A percentile compares a stretch with the other conserved stretches of the same genome.
Conservation (phyloP, 2,113 vertebrate species). For the Peromyscus polionotus region DNA sequence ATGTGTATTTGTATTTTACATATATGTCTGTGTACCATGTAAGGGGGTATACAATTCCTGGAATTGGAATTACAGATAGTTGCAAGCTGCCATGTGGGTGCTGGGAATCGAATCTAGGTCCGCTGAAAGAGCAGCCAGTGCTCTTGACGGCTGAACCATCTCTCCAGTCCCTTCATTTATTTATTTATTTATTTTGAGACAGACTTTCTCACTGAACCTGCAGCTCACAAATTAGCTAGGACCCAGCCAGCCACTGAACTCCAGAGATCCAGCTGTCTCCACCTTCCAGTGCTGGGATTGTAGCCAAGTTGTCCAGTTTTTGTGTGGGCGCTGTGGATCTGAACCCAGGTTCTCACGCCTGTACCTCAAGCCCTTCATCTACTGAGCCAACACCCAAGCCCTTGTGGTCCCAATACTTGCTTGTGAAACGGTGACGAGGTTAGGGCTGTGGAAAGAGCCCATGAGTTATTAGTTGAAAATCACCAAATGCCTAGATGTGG, state of each 20-base stretch:
- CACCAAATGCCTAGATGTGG: neutral
- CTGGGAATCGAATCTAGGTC: neutral
- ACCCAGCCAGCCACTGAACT: neutral
- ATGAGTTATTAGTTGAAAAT: neutral
- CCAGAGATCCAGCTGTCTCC: neutral
- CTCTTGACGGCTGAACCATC: neutral
- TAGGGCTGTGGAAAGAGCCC: neutral
- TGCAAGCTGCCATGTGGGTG: neutral
- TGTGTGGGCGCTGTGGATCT: neutral
- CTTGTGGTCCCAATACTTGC: slow-evolving; percentile 13
- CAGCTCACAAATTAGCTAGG: neutral
- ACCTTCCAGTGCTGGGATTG: neutral
- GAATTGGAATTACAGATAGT: neutral
- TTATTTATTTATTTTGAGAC: neutral
- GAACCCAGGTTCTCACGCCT: neutral
- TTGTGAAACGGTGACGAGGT: neutral
- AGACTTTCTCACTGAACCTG: neutral
- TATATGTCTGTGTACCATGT: neutral
- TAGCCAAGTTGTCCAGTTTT: neutral
- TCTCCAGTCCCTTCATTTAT: neutral
- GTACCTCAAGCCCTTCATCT: neutral
- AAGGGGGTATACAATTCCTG: neutral
- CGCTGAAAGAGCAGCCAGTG: neutral
- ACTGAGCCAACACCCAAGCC: too few species aligned
- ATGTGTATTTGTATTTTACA: neutral